These are phyloP conservation scores for Lepidotrigona ventralis DNA, from an alignment of 1,140 invertebrate genomes.

Conservation along the genomic window DNA sequence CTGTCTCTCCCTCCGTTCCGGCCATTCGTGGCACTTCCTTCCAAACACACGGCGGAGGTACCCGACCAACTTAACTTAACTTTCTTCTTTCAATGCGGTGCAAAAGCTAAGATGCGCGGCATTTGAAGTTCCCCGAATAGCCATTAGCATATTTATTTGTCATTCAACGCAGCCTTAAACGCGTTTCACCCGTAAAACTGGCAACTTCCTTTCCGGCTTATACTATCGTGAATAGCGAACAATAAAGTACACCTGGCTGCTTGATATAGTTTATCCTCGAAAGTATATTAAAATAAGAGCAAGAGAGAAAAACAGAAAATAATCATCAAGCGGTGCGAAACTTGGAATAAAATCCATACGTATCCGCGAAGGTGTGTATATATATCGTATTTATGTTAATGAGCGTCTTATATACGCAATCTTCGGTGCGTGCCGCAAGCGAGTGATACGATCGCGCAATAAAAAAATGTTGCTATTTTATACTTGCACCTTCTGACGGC, in stretches of 20 bases:
- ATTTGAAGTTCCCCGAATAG: constrained; percentile 74
- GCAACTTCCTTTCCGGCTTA: neutral
- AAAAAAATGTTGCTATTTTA: constrained; percentile 44
- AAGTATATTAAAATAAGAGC: neutral
- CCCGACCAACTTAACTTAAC: constrained; percentile 67
- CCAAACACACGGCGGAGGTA: constrained; percentile 13
- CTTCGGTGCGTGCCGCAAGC: constrained; percentile 16
- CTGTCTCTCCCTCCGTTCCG: constrained; percentile 45
- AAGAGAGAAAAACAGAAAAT: neutral
- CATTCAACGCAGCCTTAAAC: constrained; percentile 67
- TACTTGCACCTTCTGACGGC: neutral
- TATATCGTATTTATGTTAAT: neutral
- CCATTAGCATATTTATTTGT: constrained; percentile 79
- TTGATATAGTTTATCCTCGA: neutral
- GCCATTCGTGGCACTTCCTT: constrained; percentile 32
- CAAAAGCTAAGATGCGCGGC: constrained; percentile 73
- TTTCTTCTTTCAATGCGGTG: constrained; percentile 69
- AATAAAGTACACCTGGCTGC: neutral
- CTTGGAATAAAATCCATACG: neutral
- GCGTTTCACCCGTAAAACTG: constrained; percentile 39
- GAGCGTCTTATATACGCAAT: constrained; percentile 18
- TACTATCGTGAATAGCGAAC: neutral
- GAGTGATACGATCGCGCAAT: constrained; percentile 38
- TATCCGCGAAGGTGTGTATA: neutral
- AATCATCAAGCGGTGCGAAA: neutral